Percentiles rank a stretch among this genome's conserved stretches.
Conservation (phyloP, 1,140 invertebrate genomes). For the Branchinecta lynchi region DNA sequence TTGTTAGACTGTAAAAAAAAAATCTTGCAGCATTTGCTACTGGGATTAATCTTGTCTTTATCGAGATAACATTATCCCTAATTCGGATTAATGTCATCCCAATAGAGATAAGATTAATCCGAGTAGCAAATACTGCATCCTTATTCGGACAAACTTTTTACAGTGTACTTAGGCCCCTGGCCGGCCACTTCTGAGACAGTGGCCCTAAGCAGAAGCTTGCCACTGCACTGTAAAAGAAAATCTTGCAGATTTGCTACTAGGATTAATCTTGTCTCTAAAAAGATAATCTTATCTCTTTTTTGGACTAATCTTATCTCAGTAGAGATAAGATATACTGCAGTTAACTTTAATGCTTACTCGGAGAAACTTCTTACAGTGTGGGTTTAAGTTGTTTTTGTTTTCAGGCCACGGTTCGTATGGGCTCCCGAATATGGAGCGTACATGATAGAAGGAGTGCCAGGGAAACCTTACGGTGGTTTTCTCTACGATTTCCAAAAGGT, state of each 20-base stretch:
- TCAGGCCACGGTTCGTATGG: constrained; percentile 72
- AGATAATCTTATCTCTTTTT: too few species aligned
- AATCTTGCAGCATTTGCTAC: too few species aligned
- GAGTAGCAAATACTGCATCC: not conserved
- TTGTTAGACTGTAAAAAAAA: not conserved
- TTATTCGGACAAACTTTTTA: not conserved
- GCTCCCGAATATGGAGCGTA: constrained; percentile 95
- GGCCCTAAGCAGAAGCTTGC: too few species aligned
- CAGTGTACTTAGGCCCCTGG: not conserved
- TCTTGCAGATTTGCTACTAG: too few species aligned
- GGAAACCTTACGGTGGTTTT: constrained; percentile 80
- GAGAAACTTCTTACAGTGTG: not conserved
- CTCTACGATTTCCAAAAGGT: constrained; percentile 94
- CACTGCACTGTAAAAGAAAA: too few species aligned
- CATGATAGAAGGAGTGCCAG: constrained; percentile 99
- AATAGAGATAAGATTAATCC: not conserved
- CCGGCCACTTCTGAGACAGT: too few species aligned
- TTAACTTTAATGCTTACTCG: too few species aligned
- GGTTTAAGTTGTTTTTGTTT: constrained; percentile 25
- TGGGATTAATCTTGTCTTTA: too few species aligned
- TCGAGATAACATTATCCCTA: too few species aligned
- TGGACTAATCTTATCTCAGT: too few species aligned
- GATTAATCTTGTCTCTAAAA: too few species aligned
- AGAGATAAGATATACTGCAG: too few species aligned
- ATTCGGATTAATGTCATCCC: not conserved